Percentiles rank a stretch among this genome's conserved stretches.
Conservation (phyloP, 37 sponge, comb jelly and placozoan genomes). For the Bolinopsis microptera region DNA sequence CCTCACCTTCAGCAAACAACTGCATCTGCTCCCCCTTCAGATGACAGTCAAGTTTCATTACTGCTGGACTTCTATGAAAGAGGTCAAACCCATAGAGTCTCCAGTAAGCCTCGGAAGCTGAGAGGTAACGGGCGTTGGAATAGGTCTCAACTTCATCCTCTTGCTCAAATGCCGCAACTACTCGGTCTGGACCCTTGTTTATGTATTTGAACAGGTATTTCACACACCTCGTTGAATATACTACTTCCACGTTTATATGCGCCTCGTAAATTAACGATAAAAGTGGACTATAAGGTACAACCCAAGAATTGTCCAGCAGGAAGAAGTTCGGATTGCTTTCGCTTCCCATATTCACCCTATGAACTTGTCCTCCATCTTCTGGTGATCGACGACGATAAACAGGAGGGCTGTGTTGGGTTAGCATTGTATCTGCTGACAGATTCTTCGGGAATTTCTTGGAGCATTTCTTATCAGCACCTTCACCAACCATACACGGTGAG, state of each 20-base stretch:
- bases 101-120: constrained; percentile 64
- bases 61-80: neutral
- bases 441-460: constrained; percentile 1
- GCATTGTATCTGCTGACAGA: neutral
- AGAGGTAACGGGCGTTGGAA: constrained; percentile 20
- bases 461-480: neutral
- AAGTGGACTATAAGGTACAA: neutral
- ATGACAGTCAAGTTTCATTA: neutral
- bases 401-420: neutral
- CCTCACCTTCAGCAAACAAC: neutral
- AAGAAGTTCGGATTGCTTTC: neutral
- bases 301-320: neutral
- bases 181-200: neutral
- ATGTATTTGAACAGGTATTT: constrained; percentile 21
- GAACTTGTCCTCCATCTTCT: neutral
- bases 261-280: neutral
- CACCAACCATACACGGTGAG: constrained; percentile 39
- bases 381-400: neutral
- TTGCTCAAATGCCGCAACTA: neutral
- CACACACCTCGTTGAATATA: neutral
- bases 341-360: neutral
- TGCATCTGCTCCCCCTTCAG: neutral
- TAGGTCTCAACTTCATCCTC: constrained; percentile 30
- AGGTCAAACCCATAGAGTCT: neutral
- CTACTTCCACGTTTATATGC: constrained; percentile 23